Conservation (phyloP, 2,113 vertebrate genomes). For the Garra rufa region DNA sequence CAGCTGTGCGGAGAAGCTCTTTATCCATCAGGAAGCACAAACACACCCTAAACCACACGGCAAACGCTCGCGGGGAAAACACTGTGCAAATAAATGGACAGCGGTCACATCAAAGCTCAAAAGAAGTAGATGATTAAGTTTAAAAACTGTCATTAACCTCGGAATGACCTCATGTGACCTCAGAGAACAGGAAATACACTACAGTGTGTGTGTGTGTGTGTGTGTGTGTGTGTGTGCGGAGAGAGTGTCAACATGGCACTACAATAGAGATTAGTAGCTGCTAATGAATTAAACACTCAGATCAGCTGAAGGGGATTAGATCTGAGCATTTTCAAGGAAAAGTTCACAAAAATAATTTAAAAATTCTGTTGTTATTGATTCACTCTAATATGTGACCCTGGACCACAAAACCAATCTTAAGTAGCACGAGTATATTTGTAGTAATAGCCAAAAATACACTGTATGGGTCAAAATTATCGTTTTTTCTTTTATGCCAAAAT, state of each 20-base stretch:
- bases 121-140: background rate
- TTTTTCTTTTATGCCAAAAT: too few relatives aligned
- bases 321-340: background rate
- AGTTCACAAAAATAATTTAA: background rate
- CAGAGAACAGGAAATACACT: slow-evolving; percentile 12
- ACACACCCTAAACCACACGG: background rate
- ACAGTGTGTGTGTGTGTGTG: background rate
- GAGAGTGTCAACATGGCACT: slow-evolving; percentile 6
- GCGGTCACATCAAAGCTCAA: slow-evolving; percentile 15
- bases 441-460: too few relatives aligned
- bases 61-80: background rate
- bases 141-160: slow-evolving; percentile 4
- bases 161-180: slow-evolving; percentile 22
- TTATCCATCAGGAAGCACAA: background rate
- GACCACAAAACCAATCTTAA: too few relatives aligned
- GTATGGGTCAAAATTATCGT: too few relatives aligned
- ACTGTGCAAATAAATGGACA: slow-evolving; percentile 1
- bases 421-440: too few relatives aligned
- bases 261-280: slow-evolving; percentile 21
- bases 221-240: background rate
- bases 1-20: background rate
- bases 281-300: background rate
- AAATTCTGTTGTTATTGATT: background rate
- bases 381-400: too few relatives aligned
- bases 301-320: background rate